These are phyloP conservation scores for Erannis defoliaria DNA, from an alignment of 2,888 invertebrate species.

Conservation along the genomic window DNA sequence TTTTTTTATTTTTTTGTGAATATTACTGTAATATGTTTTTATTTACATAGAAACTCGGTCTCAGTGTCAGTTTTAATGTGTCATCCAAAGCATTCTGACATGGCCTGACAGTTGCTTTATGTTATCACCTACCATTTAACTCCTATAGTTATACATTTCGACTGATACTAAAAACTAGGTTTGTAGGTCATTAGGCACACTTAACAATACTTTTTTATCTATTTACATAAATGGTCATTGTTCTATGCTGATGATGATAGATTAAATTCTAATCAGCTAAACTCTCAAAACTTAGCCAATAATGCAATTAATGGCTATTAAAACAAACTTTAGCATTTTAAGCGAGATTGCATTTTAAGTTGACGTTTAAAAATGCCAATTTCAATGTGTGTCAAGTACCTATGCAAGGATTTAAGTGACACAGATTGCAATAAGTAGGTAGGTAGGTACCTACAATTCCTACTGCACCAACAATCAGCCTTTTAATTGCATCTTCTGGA, in stretches of 20 bases:
- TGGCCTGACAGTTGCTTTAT: not conserved
- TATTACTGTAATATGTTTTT: no score
- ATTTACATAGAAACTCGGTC: not conserved
- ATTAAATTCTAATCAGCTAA: not conserved
- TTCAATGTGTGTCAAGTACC: conserved; percentile 29
- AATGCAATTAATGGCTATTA: not conserved
- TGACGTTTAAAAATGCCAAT: conserved; percentile 29
- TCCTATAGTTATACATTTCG: conserved; percentile 5
- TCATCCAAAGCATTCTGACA: no score
- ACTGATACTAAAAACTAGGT: conserved; percentile 27
- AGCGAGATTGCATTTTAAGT: conserved; percentile 5
- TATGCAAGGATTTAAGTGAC: conserved; percentile 29
- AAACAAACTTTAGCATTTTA: conserved; percentile 5
- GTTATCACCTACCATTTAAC: conserved; percentile 10
- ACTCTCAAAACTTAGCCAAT: not conserved
- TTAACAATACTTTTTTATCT: conserved; percentile 7
- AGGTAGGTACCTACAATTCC: not conserved
- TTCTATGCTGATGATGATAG: not conserved
- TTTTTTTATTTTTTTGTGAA: no score
- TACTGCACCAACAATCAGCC: no score
- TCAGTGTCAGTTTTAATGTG: not conserved
- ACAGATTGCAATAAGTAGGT: conserved; percentile 6
- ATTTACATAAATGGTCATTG: not conserved
- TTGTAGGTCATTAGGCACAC: conserved; percentile 14
- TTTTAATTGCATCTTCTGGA: no score